Conservation (phyloP, 2,113 vertebrate species). For the Hippocampus abdominalis region DNA sequence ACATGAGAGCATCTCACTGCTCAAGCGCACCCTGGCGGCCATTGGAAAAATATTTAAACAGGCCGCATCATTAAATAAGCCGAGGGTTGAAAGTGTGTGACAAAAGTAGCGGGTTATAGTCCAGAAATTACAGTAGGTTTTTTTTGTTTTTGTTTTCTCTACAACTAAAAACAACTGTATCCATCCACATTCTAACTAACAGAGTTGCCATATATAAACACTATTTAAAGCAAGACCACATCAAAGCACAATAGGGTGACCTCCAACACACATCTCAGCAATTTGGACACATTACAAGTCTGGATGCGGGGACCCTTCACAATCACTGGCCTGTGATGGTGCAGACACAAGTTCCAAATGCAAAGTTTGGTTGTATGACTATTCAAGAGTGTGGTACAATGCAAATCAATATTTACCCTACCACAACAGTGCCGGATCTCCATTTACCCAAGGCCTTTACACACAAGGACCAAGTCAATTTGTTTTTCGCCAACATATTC, state of each 20-base stretch:
- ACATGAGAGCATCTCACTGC: too few relatives aligned
- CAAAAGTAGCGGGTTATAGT: too few relatives aligned
- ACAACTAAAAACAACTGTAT: too few relatives aligned
- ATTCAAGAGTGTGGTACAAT: conserved; percentile 31
- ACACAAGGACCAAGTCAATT: conserved; percentile 44
- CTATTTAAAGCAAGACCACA: not conserved
- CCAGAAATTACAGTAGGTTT: too few relatives aligned
- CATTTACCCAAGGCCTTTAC: conserved; percentile 5
- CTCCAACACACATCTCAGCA: not conserved
- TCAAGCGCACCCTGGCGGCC: too few relatives aligned
- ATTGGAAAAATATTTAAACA: too few relatives aligned
- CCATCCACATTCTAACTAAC: too few relatives aligned
- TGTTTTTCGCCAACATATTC: conserved; percentile 25
- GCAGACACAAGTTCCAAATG: conserved; percentile 36
- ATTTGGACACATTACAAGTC: conserved; percentile 14
- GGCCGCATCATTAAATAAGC: too few relatives aligned
- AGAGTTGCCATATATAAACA: not conserved
- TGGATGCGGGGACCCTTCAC: conserved; percentile 15
- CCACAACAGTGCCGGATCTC: conserved; percentile 4
- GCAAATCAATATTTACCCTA: conserved; percentile 42
- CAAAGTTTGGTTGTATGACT: conserved; percentile 38
- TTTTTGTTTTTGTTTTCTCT: too few relatives aligned
- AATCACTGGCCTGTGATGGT: conserved; percentile 16
- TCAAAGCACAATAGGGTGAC: not conserved
- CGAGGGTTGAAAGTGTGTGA: too few relatives aligned